Evolutionary conservation across 2,113 vertebrate species (phyloP).

Genomic region (Urocitellus parryii): DNA sequence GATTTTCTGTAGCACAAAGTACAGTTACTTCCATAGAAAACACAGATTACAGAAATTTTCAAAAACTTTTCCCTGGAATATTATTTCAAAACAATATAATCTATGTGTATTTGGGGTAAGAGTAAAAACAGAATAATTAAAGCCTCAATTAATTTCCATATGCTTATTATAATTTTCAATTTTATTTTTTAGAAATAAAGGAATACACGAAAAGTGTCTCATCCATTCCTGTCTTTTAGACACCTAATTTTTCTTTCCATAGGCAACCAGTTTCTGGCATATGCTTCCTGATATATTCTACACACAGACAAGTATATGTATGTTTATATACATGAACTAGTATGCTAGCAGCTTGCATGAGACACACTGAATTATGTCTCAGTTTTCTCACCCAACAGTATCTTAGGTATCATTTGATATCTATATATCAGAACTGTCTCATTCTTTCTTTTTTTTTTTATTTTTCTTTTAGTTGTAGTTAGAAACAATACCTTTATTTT

Average conservation of each 20-base stretch:
- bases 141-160: background rate
- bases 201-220: background rate
- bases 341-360: background rate
- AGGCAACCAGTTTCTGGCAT: background rate
- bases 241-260: background rate
- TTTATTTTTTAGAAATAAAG: constrained; percentile 18
- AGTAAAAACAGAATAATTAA: background rate
- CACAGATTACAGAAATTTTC: background rate
- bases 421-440: background rate
- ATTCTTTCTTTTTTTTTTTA: too few relatives aligned
- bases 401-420: background rate
- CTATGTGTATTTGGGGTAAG: background rate
- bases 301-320: background rate
- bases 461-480: too few relatives aligned
- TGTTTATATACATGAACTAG: background rate
- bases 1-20: background rate
- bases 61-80: background rate
- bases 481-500: too few relatives aligned
- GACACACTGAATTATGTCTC: background rate
- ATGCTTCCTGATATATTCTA: background rate
- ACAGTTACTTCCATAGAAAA: background rate
- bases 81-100: constrained; percentile 13
- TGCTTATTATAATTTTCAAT: background rate
- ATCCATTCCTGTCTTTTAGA: background rate
- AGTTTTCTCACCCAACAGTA: constrained; percentile 1